Evolutionary conservation across 35 echinoderm and acorn worm species (phyloP), one percentile per base, ranked within the genome.

Genomic region (Diadema setosum): DNA sequence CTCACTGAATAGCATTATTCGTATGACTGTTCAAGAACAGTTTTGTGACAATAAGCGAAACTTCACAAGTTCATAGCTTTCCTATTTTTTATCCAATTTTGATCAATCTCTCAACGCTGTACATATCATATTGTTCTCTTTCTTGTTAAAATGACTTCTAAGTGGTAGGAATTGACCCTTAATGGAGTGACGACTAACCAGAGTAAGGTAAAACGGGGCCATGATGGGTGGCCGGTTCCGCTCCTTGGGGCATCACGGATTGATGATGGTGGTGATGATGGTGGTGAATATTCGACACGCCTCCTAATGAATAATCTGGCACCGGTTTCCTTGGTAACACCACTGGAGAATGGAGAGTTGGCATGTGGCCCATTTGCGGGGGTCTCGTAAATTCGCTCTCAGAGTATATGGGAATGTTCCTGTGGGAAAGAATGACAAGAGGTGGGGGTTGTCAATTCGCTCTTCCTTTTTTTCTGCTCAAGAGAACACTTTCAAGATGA

Each of bases 251-350:
- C 25, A 8, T 44, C 33, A 78, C 73, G 1, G 35, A 21, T 44
- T 78, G 73, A 24, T 26, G 73, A n/a, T 26, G 16, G 12, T 67
- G 73, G 34, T 78, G 73, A 24, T 78, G 73, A 78, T 78, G 73
- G 37, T 78, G 73, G 20, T 78, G 73, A 41, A 78, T 78, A 41
- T 78, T 78, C 15, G 73, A 42, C 37, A 78, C 73, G 27, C 73
- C 73, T 8, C 73, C 20, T 17, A 78, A 21, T 3, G 73, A 36
- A 41, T 78, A 78, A 78, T 78, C 73, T 14, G 26, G 29, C 3
- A 78, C 27, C 5, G 73, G 73, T 78, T 78, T 78, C 73, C 73
- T 78, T 78, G 73, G 73, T 20, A 78, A 78, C 73, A 78, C 34
- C 11, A 78, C 73, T 20, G 73, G 73, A 41, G 73, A 78, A 78